Conservation (phyloP, 2,888 invertebrate species). For the Pedicia rivosa region DNA sequence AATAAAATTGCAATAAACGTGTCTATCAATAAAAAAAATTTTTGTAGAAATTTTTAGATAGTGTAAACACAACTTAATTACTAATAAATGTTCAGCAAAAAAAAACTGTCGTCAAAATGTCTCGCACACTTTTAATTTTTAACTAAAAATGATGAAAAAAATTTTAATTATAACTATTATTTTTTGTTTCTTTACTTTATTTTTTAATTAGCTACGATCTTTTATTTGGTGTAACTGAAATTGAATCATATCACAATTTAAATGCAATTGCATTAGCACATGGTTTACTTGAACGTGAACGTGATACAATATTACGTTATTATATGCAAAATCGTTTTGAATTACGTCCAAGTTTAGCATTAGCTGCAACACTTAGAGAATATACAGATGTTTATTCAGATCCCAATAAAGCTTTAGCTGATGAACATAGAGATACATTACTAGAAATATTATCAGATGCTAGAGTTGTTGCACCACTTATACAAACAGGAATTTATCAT, state of each 20-base stretch:
- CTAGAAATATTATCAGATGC: slow-evolving; percentile 83
- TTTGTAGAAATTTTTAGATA: too few relatives aligned
- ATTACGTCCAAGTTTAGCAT: slow-evolving; percentile 50
- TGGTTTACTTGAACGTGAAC: slow-evolving; percentile 57
- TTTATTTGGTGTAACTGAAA: slow-evolving; percentile 70
- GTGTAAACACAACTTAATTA: too few relatives aligned
- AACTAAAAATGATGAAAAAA: too few relatives aligned
- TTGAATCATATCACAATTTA: slow-evolving; percentile 63
- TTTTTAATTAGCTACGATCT: slow-evolving; percentile 83
- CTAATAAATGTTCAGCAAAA: too few relatives aligned
- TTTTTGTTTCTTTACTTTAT: too few relatives aligned
- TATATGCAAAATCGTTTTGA: slow-evolving; percentile 66
- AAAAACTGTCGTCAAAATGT: too few relatives aligned
- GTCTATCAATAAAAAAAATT: too few relatives aligned
- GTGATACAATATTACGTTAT: slow-evolving; percentile 58
- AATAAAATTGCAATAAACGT: too few relatives aligned
- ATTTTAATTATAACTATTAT: too few relatives aligned
- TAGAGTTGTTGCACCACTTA: slow-evolving; percentile 64
- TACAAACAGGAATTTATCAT: slow-evolving; percentile 61
- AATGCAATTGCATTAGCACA: slow-evolving; percentile 53
- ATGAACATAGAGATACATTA: slow-evolving; percentile 57
- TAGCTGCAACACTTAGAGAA: slow-evolving; percentile 45
- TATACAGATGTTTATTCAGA: slow-evolving; percentile 41
- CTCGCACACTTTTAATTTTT: too few relatives aligned
- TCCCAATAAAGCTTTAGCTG: slow-evolving; percentile 36